A percentile compares a stretch with the other conserved stretches of the same genome.
Conservation (phyloP, 2,888 invertebrate species). For the Dryadula phaetusa region DNA sequence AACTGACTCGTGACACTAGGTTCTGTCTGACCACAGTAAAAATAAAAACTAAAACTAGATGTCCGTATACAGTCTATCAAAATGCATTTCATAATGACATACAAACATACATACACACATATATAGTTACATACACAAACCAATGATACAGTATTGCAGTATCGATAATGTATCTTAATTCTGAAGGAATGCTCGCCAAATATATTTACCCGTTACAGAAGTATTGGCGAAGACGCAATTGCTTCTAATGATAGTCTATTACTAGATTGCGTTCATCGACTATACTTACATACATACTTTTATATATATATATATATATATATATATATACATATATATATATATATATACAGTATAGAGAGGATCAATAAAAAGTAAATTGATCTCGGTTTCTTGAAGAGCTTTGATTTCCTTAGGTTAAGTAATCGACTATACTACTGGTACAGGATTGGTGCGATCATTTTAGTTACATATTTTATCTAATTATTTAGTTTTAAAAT, state of each 20-base stretch:
- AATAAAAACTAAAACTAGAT: too few species aligned
- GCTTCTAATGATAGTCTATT: constrained; percentile 26
- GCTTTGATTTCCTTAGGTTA: constrained; percentile 20
- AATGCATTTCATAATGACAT: constrained; percentile 52
- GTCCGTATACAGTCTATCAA: too few species aligned
- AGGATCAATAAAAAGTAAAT: constrained; percentile 23
- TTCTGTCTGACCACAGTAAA: too few species aligned
- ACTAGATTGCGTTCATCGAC: constrained; percentile 21
- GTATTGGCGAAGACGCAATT: constrained; percentile 22
- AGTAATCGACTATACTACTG: constrained; percentile 3
- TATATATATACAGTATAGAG: background rate
- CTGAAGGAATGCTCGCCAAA: constrained; percentile 48
- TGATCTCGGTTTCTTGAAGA: constrained; percentile 4
- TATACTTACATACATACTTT: too few species aligned
- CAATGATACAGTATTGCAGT: too few species aligned
- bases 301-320: background rate
- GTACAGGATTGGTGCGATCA: background rate
- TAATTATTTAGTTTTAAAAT: too few species aligned
- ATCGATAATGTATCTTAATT: constrained; percentile 58
- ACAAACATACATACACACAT: background rate
- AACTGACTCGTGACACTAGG: too few species aligned
- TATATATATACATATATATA: background rate
- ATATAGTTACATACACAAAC: constrained; percentile 41
- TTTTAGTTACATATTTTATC: too few species aligned
- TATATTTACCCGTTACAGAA: constrained; percentile 30